phyloP scores from a whole-genome alignment of 2,113 vertebrate genomes.

The Dipodomys ordii region DNA sequence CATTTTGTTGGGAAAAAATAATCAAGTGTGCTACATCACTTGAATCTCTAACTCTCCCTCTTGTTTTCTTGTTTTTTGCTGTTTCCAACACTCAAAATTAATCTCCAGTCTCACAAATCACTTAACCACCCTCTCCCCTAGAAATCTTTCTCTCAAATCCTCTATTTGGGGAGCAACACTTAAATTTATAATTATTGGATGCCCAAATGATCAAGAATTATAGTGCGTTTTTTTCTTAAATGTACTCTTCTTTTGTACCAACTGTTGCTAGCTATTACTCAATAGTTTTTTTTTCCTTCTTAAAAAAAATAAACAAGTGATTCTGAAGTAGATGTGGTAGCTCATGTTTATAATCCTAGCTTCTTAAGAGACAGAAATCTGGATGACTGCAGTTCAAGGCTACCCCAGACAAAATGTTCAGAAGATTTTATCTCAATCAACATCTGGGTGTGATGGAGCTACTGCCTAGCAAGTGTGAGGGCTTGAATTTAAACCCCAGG shows the following conservation, averaged over 20 bases:
- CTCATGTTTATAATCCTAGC: not conserved
- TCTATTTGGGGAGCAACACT: not conserved
- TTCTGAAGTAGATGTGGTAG: too few relatives aligned
- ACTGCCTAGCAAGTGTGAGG: too few relatives aligned
- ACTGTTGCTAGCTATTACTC: not conserved
- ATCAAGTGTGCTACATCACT: not conserved
- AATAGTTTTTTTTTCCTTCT: not conserved
- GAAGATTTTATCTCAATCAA: too few relatives aligned
- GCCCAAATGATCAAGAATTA: slow-evolving; percentile 28
- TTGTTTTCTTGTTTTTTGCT: not conserved
- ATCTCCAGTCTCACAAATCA: slow-evolving; percentile 25
- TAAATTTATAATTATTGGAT: slow-evolving; percentile 30
- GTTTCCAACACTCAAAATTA: not conserved
- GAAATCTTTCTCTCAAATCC: not conserved
- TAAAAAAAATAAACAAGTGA: not conserved
- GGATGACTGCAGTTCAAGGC: too few relatives aligned
- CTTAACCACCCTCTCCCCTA: not conserved
- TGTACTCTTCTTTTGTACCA: not conserved
- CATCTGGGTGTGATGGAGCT: too few relatives aligned
- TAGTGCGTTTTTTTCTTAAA: not conserved
- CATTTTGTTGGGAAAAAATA: not conserved
- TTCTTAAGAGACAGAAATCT: not conserved
- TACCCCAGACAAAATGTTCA: too few relatives aligned
- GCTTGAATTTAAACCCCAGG: too few relatives aligned
- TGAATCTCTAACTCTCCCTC: not conserved